These are phyloP conservation scores for Megaustenia siamemsis DNA, from an alignment of 2,888 invertebrate species.

Conservation along the genomic window DNA sequence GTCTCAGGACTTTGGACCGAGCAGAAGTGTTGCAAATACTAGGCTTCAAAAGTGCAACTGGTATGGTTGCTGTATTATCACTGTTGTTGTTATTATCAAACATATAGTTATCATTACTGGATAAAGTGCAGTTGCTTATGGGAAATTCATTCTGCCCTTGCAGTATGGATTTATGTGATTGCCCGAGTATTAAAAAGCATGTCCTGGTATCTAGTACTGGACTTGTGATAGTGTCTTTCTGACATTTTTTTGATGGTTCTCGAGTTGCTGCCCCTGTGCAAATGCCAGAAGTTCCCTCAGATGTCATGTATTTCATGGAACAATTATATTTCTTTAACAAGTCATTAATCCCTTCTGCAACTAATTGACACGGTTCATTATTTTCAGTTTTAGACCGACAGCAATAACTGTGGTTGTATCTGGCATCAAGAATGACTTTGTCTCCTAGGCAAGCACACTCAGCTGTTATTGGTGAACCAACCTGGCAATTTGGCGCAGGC, in stretches of 20 bases:
- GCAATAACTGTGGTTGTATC: neutral
- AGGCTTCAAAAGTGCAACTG: neutral
- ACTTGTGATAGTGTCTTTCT: conserved; percentile 8
- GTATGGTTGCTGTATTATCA: neutral
- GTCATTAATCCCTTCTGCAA: neutral
- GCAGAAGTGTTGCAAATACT: neutral
- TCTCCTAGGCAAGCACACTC: neutral
- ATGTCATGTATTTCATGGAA: too few species aligned
- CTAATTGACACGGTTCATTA: too few species aligned
- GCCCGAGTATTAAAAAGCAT: neutral
- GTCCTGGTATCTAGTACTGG: conserved; percentile 15
- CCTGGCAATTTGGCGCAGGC: neutral
- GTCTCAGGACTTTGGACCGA: neutral
- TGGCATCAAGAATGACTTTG: conserved; percentile 25
- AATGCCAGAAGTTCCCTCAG: neutral
- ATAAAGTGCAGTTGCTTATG: neutral
- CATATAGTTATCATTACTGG: neutral
- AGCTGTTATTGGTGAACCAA: neutral
- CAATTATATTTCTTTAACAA: too few species aligned
- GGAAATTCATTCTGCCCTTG: neutral
- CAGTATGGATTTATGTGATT: neutral
- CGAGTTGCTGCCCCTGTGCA: neutral
- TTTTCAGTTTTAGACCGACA: neutral
- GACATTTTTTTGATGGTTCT: conserved; percentile 31
- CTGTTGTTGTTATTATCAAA: neutral